These are phyloP conservation scores for Smutsia gigantea DNA, from an alignment of 2,797 vertebrate species.

Conservation along the genomic window DNA sequence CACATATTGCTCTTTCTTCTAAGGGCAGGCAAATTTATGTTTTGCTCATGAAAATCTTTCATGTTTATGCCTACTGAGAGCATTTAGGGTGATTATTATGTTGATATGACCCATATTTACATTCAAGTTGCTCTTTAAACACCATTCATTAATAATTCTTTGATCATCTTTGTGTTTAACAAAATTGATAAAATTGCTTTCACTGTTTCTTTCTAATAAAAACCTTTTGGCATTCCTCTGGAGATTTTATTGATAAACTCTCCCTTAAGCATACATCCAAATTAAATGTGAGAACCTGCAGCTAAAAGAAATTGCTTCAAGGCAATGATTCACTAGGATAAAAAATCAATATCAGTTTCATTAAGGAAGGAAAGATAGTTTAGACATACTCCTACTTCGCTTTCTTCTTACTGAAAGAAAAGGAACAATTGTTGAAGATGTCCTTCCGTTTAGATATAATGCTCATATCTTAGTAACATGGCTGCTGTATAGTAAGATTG, in stretches of 20 bases:
- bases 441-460: constrained; percentile 75
- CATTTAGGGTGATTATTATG: constrained; percentile 66
- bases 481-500: constrained; percentile 24
- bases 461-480: constrained; percentile 59
- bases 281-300: constrained; percentile 91
- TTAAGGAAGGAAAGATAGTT: constrained; percentile 88
- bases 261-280: constrained; percentile 86
- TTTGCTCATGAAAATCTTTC: constrained; percentile 56
- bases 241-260: constrained; percentile 85
- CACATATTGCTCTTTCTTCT: constrained; percentile 3
- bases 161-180: constrained; percentile 75
- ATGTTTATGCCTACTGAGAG: constrained; percentile 62
- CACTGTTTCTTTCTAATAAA: constrained; percentile 82
- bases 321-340: constrained; percentile 91
- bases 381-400: constrained; percentile 79
- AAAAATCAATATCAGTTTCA: constrained; percentile 93
- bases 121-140: constrained; percentile 72
- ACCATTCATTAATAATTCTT: constrained; percentile 73
- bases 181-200: constrained; percentile 76
- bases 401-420: constrained; percentile 79
- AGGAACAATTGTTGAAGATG: constrained; percentile 77
- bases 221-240: constrained; percentile 73
- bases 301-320: constrained; percentile 87
- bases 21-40: constrained; percentile 17
- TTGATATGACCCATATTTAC: constrained; percentile 70